Conservation (phyloP, 2,888 invertebrate genomes). For the Myathropa florea region DNA sequence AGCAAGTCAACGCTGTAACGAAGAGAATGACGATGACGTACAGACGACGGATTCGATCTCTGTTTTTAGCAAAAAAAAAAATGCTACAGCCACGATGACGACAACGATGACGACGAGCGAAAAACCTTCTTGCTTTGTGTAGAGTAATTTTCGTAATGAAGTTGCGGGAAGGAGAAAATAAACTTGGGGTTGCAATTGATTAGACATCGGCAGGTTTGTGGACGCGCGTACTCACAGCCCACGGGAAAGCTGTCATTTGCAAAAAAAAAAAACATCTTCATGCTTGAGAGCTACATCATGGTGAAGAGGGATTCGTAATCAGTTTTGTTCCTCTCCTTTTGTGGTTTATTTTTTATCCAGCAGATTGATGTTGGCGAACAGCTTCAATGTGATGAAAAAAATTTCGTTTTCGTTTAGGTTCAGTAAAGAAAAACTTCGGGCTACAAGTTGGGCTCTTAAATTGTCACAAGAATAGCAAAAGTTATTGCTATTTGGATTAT, state of each 20-base stretch:
- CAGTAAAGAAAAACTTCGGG: too few species aligned
- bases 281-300: too few species aligned
- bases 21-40: not conserved
- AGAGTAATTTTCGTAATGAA: constrained; percentile 40
- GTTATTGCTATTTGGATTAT: too few species aligned
- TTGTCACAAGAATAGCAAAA: too few species aligned
- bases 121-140: not conserved
- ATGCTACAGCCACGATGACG: not conserved
- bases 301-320: too few species aligned
- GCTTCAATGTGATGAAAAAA: too few species aligned
- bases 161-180: constrained; percentile 17
- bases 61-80: not conserved
- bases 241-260: not conserved
- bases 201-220: constrained; percentile 3
- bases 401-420: too few species aligned
- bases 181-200: constrained; percentile 34
- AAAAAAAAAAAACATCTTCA: too few species aligned
- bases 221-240: not conserved
- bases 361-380: too few species aligned
- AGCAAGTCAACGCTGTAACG: not conserved
- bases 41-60: not conserved
- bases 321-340: too few species aligned
- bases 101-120: not conserved
- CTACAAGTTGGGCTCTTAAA: too few species aligned
- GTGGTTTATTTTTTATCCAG: too few species aligned